A percentile compares a stretch with the other conserved stretches of the same genome.
Conservation (phyloP, 2,797 vertebrate species). For the Lepidocolaptes lacrymiger region DNA sequence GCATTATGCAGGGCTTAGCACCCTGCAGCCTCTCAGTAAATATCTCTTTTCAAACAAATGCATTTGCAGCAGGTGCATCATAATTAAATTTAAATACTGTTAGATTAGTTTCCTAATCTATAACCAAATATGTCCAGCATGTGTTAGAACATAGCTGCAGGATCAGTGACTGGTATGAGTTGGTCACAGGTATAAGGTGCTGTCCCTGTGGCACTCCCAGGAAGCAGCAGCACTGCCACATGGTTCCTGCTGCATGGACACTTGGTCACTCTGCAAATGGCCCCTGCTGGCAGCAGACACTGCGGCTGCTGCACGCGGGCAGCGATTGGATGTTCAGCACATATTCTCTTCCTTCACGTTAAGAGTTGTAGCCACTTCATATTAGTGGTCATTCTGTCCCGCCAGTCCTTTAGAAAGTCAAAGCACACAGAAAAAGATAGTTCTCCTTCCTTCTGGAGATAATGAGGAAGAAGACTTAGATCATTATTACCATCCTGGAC, state of each 20-base stretch:
- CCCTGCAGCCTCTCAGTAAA: neutral
- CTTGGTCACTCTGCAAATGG: neutral
- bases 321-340: accelerated
- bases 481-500: neutral
- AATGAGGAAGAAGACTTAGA: neutral
- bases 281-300: neutral
- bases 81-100: neutral
- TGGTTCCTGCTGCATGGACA: neutral
- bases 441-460: neutral
- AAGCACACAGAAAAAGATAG: neutral
- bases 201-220: neutral
- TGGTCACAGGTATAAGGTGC: neutral
- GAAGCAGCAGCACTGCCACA: accelerated
- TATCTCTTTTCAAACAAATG: neutral
- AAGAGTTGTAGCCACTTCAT: neutral
- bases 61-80: neutral
- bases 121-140: neutral
- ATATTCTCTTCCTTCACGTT: neutral
- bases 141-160: neutral
- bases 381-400: neutral
- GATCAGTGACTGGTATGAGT: neutral
- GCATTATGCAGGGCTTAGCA: neutral
- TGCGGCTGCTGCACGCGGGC: accelerated
- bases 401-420: neutral
- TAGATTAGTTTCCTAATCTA: neutral